Evolutionary conservation across 2,888 invertebrate genomes (phyloP), one percentile per base, ranked within the genome.

Genomic region (Phengaris arion): DNA sequence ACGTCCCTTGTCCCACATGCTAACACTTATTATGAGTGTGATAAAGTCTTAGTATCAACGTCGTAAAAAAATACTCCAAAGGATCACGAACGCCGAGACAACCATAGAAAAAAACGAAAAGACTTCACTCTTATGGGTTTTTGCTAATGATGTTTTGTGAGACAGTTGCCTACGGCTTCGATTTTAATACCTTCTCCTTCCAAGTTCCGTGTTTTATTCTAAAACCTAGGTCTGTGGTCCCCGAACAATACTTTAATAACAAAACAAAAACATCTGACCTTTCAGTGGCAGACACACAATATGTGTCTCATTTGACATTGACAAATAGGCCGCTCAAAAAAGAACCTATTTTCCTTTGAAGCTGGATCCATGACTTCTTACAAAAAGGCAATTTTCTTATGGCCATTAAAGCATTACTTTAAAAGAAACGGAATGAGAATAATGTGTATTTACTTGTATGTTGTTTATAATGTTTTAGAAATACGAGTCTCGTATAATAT

Each of bases 381-480:
- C 74, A 74, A 74, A 74, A 74, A 74, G 74, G 74, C 74, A 74
- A 74, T 74, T 72, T 72, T 72, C 72, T 72, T 72, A 72, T 72
- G 35, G 22, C 54, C 72, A 72, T 72, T 72, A 72, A 52, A 52
- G 72, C 12, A 72, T 72, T 72, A 54, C 72, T 70, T 8, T 69
- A 48, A 48, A 15, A 69, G 15, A 69, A 69, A 15, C 10, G 22
- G 12, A 52, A 52, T 54, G 10, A 12, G 52, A 22, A 72, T 72
- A 8, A n/a, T 10, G 10, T 69, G 69, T 69, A 48, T 69, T 15
- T n/a, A 64, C 55, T 55, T 55, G n/a, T 55, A 35, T 35, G 35
- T 64, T 59, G 59, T 64, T 64, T 64, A 13, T 13, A 35, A 12
- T 64, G 12, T 35, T 64, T 2, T 4, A 52, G 13, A 35, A 64